Conservation (phyloP, 2,113 vertebrate species). For the Struthio camelus region DNA sequence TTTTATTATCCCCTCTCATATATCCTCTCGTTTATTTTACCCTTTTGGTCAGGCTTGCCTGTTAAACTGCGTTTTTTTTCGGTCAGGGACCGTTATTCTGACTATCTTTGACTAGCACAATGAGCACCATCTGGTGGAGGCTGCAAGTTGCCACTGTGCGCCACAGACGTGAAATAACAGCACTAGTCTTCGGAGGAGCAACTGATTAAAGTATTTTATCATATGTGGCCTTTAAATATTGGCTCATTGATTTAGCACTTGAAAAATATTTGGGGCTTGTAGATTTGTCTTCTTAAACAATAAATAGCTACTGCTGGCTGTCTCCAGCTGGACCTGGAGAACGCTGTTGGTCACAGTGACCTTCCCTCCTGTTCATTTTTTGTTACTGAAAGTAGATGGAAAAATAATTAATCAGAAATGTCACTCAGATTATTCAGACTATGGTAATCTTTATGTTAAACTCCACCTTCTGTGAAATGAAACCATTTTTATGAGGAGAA, state of each 20-base stretch:
- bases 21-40: neutral
- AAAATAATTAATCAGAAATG: neutral
- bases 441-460: conserved; percentile 6
- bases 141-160: neutral
- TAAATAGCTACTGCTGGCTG: neutral
- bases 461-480: neutral
- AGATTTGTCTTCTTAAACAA: conserved; percentile 13
- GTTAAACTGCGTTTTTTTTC: neutral
- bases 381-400: neutral
- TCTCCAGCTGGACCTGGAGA: neutral
- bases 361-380: conserved; percentile 35
- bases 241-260: conserved; percentile 29
- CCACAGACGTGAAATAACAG: neutral
- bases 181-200: neutral
- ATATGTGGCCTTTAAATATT: conserved; percentile 26
- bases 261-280: conserved; percentile 31
- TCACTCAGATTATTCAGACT: neutral
- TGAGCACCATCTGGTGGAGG: neutral
- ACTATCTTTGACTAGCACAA: neutral
- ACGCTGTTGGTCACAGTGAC: neutral
- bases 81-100: neutral
- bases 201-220: neutral
- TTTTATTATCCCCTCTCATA: neutral
- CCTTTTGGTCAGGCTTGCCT: neutral
- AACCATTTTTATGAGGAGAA: neutral